Percentiles rank a stretch among this genome's conserved stretches.
phyloP scores from a whole-genome alignment of 2,113 vertebrate genomes.

The Bagarius yarrelli region DNA sequence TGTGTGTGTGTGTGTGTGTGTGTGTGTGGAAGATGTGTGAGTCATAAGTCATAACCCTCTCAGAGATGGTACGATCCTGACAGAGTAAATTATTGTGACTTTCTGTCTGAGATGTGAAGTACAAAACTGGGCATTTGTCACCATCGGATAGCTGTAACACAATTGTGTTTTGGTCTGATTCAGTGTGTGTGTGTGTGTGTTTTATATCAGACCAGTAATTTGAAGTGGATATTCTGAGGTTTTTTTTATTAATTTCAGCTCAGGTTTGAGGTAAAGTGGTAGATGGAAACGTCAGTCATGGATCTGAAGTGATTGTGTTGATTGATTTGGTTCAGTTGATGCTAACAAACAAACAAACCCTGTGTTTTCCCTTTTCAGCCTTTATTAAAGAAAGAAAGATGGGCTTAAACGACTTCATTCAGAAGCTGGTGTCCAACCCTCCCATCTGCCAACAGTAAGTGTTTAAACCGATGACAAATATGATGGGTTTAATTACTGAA shows the following conservation, averaged over 20 bases:
- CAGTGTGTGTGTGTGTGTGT: neutral
- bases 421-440: conserved; percentile 75
- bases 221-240: neutral
- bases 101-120: neutral
- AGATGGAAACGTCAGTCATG: neutral
- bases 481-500: neutral
- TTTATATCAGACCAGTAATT: neutral
- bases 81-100: neutral
- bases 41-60: neutral
- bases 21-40: neutral
- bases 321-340: neutral
- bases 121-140: neutral
- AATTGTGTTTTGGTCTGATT: neutral
- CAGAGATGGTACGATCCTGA: neutral
- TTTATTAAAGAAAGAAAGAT: conserved; percentile 82
- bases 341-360: neutral
- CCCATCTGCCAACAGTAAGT: conserved; percentile 80
- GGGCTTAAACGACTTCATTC: conserved; percentile 79
- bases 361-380: conserved; percentile 58
- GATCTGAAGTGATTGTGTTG: neutral
- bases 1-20: too few species aligned
- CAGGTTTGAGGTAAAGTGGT: neutral
- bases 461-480: neutral
- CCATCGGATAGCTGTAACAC: neutral
- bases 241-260: neutral